Base-by-base conservation (phyloP, 2,888 invertebrate species). In the Cataglyphis albicans region DNA sequence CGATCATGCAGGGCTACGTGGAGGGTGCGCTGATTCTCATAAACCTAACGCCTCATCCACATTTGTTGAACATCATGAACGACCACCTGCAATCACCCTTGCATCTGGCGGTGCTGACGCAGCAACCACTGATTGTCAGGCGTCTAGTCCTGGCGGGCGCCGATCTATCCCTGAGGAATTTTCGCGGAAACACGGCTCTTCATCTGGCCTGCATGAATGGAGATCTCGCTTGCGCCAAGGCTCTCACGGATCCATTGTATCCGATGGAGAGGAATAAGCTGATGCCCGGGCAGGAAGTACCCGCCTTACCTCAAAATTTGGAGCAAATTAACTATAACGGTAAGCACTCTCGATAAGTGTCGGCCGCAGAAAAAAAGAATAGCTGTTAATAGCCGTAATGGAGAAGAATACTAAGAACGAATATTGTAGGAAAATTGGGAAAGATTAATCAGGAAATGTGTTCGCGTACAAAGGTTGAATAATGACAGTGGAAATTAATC, bases 281-380 rank as follows among this genome's bases (percentile, higher is more conserved):
- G n/a, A 83, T 94, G 93, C 84, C 93, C 90, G 87, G 83, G 86
- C 93, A 91, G 92, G 94, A 92, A 93, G 90, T 95, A 93, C 95
- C 95, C 93, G 94, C 92, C 92, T 91, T 94, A 90, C 96, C 95
- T 89, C 96, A 95, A 90, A 96, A 96, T 92, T 95, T 98, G 90
- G 97, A 98, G 94, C 97, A 97, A 93, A 97, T 97, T 95, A 98
- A 98, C 94, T 98, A 97, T 95, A 96, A 97, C 94, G 98, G 98
- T 98, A 94, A 97, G 97, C 95, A 3, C 38, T 68, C 32, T 32
- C 44, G 32, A 4, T 59, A 32, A 44, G 7, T 12, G 29, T 12
- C 41, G 3, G 15, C 4, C 10, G 18, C 32, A 10, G 18, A 55
- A 44, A 41, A 10, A n/a, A 18, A n/a, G 10, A 63, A 38, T 10